Evolutionary conservation across 2,888 invertebrate genomes (phyloP), one percentile per base, ranked within the genome.

Genomic region (Diplolepis rosae): DNA sequence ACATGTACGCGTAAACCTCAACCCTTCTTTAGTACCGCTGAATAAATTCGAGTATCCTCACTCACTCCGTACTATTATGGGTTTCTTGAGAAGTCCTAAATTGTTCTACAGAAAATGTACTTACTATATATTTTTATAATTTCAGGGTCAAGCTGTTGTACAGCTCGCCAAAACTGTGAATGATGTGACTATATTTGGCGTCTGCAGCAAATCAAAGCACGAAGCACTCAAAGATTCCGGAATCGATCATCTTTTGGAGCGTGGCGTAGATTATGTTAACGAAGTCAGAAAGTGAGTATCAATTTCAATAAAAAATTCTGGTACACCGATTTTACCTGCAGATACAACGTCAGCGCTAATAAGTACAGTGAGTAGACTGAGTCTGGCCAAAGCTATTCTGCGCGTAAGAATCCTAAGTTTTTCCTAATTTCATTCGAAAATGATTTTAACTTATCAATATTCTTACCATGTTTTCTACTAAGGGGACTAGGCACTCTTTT

Each of bases 181-280:
- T 28, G 93, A 95, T 83, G 94, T 96, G 54, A 95, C 94, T 11
- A 92, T 96, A 67, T 95, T 95, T 88, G 96, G 96, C 30, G 94
- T 96, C 1, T 95, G 96, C 86, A 95, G 96, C 66, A 94, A 95
- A 89, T 91, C 91, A 85, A 96, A 96, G 90, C 95, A 96, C 86
- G 96, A 96, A 85, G 92, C 93, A n/a, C 90, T 96, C 77, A 94
- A 95, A 87, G 90, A 92, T 27, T 92, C 92, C 78, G 92, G 92
- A 83, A 93, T 96, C 75, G 94, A 95, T 82, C 94, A 95, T 85
- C 90, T 96, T 66, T 90, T 96, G 81, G 96, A 96, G 87, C 92
- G 95, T 75, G 94, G 93, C 79, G 92, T 92, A 80, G 96, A 96
- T 89, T 96, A 96, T 89, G 92, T 92, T 81, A 93, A 92, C 85